Conservation (phyloP, 2,888 invertebrate genomes). For the Epinotia ramella region DNA sequence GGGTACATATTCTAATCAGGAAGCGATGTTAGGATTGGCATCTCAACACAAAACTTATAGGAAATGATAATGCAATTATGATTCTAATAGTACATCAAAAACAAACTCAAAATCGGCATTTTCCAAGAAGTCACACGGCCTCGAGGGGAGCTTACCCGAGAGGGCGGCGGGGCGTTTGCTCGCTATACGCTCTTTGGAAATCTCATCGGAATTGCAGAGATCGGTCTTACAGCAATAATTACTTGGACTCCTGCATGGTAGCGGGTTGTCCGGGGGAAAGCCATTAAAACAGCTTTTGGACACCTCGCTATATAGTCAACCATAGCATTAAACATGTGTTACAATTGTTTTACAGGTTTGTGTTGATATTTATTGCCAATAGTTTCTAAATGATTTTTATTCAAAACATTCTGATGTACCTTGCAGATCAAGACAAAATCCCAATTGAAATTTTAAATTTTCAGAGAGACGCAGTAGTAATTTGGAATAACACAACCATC, state of each 20-base stretch:
- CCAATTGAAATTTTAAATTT: constrained; percentile 16
- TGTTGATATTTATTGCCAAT: constrained; percentile 77
- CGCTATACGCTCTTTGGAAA: constrained; percentile 67
- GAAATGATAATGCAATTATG: constrained; percentile 77
- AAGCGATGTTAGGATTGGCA: constrained; percentile 80
- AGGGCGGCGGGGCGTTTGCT: constrained; percentile 65
- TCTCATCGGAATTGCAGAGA: constrained; percentile 78
- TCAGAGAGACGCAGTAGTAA: constrained; percentile 24
- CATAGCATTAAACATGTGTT: constrained; percentile 71
- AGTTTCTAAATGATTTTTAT: constrained; percentile 47
- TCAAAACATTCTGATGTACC: constrained; percentile 54
- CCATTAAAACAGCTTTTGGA: constrained; percentile 85
- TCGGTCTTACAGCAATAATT: constrained; percentile 78
- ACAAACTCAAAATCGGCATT: constrained; percentile 79
- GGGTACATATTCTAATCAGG: constrained; percentile 78
- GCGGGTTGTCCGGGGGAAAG: constrained; percentile 84
- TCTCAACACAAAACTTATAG: constrained; percentile 82
- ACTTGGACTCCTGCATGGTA: constrained; percentile 72
- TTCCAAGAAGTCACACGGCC: constrained; percentile 72
- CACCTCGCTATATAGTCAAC: constrained; percentile 78
- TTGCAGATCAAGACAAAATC: constrained; percentile 41
- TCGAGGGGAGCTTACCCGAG: constrained; percentile 76
- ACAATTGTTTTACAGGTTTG: constrained; percentile 62
- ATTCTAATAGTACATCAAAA: constrained; percentile 78
- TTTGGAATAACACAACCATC: constrained; percentile 32